Conservation (phyloP, 1,140 invertebrate species). For the Platyura marginata region DNA sequence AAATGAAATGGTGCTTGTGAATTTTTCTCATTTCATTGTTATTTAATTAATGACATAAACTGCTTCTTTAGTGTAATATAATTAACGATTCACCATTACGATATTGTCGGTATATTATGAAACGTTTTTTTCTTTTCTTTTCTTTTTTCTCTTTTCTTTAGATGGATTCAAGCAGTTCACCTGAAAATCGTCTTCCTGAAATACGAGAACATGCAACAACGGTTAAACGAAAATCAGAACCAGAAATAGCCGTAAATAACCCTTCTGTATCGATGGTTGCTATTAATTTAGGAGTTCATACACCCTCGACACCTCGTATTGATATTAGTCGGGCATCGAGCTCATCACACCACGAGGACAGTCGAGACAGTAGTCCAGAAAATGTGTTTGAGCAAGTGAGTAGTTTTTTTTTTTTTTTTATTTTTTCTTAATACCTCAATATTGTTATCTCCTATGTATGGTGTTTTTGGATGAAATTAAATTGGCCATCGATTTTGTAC, state of each 20-base stretch:
- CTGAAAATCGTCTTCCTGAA: conserved; percentile 3
- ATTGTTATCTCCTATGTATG: no score
- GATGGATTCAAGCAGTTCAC: neutral
- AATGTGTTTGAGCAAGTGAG: conserved; percentile 25
- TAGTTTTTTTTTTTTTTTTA: no score
- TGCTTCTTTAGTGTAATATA: no score
- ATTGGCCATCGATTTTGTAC: no score
- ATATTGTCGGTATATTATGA: no score
- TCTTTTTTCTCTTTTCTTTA: neutral
- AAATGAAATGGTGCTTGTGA: no score
- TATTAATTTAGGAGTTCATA: neutral
- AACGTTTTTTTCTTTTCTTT: neutral
- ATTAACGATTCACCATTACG: no score
- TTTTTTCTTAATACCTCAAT: no score
- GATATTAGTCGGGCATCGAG: conserved; percentile 73
- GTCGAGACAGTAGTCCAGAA: conserved; percentile 53
- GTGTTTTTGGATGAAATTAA: no score
- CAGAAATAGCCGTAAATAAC: neutral
- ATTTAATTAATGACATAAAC: no score
- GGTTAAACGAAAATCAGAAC: neutral
- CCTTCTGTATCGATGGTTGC: neutral
- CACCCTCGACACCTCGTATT: conserved; percentile 52
- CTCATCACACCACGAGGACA: conserved; percentile 66
- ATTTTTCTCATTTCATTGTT: no score
- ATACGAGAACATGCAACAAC: conserved; percentile 4